Evolutionary conservation across 2,797 vertebrate species (phyloP), one percentile per base, ranked within the genome.

Genomic region (Crenuchus spilurus): DNA sequence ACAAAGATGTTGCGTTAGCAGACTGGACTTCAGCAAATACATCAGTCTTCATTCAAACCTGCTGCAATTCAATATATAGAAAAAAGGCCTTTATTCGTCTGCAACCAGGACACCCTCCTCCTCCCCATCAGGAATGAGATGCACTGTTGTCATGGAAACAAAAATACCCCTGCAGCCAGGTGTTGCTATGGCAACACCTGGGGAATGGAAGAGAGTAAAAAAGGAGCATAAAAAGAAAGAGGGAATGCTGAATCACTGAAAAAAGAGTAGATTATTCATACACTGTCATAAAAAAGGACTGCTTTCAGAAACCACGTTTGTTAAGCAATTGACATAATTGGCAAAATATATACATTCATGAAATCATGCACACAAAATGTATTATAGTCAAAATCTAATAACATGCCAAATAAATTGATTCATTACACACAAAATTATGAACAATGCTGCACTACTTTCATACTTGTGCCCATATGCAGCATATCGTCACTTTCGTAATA

Each of bases 91-190:
- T 66, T 77, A 82, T 85, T 51, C 62, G 81, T 85, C 80, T 67
- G 83, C 83, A 78, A 82, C 82, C 85, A 37, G n/a, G n/a, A 78
- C 63, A 52, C 61, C 51, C 48, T 42, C 80, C 82, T 78, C 78
- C 86, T 85, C 86, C 81, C 81, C 87, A 89, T 85, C 31, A 61
- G 46, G 73, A 91, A 91, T 90, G 86, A 84, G 79, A 89, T 88
- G 79, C 39, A 83, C 55, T 80, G 89, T 92, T 85, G 66, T 90
- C 85, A 92, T 91, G 83, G 92, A 90, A 92, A 93, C 93, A 90
- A 90, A 54, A 93, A 91, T 88, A 92, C 88, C 77, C 74, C 75
- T 91, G 90, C 90, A 92, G 89, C 88, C 88, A 77, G 81, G 72
- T 84, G 92, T 92, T 90, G 84, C 92, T 88, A 90, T 90, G 81